These are phyloP conservation scores for Clunio marinus DNA, from an alignment of 2,888 invertebrate species.

Conservation along the genomic window DNA sequence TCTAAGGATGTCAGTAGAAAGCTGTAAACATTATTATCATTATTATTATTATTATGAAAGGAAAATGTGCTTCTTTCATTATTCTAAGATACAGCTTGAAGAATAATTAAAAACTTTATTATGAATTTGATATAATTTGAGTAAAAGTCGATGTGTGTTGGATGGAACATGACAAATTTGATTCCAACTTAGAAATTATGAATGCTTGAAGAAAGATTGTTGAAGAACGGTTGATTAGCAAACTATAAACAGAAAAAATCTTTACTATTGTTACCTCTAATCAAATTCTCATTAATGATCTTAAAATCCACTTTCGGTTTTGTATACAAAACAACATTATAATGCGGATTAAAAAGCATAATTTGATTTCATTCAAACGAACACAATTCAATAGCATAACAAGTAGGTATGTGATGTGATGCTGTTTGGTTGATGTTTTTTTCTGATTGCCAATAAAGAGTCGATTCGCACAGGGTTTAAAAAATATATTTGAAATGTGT, in stretches of 20 bases:
- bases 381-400: no score
- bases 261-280: neutral
- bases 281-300: constrained; percentile 23
- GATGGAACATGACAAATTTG: constrained; percentile 9
- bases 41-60: constrained; percentile 33
- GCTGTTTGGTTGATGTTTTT: neutral
- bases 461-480: neutral
- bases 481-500: no score
- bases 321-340: constrained; percentile 9
- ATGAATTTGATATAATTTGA: constrained; percentile 31
- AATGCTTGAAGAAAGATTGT: no score
- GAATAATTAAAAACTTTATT: constrained; percentile 38
- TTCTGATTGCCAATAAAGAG: neutral
- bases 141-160: constrained; percentile 9
- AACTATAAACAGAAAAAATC: no score
- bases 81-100: constrained; percentile 36
- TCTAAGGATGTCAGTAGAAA: neutral
- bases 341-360: constrained; percentile 31
- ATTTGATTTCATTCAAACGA: constrained; percentile 18
- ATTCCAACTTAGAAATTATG: neutral
- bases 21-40: constrained; percentile 37
- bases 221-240: no score
- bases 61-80: constrained; percentile 26
- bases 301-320: neutral
- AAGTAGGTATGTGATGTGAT: constrained; percentile 4